Evolutionary conservation across 1,140 invertebrate species (phyloP), one percentile per base, ranked within the genome.

Genomic region (Heliothis subflexa): DNA sequence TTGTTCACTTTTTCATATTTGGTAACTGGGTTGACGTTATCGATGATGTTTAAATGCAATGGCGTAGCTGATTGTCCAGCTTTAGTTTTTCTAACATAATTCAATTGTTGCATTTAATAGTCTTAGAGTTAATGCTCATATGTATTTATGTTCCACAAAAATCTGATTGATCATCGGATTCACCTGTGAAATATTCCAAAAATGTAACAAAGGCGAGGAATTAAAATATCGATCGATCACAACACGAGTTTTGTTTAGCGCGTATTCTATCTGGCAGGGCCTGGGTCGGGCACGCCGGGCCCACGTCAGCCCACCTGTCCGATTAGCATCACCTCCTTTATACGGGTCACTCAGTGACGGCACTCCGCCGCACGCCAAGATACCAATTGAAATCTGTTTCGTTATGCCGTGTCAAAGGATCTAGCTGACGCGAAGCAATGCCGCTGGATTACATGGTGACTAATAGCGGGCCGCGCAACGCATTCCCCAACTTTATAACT

Each of bases 371-470:
- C 61, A 33, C 21, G 81, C 84, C 88, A 82, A 83, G 83, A 81
- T 75, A 88, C 86, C 90, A 90, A 92, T 91, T 88, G 88, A 93
- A 92, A 93, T 91, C 89, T 89, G 88, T 92, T 92, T 90, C 89
- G 88, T 91, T 92, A 89, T 91, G 86, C 89, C 85, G 64, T 83
- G 86, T 93, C 85, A 88, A 86, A 88, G 85, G 86, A 85, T 78
- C 85, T 86, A 90, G 86, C 86, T 87, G 85, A 90, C 90, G 82
- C 68, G 49, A 76, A 86, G 82, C 84, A 79, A 88, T 82, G 81
- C 83, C 85, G 76, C 82, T 81, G 85, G 86, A 90, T 90, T 88
- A 86, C 71, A 85, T 74, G 83, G 80, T 91, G 88, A 91, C 84
- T 92, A 89, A 91, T 85, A 87, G 80, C 64, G 47, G 68, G 33